These are phyloP conservation scores for Campylorhamphus procurvoides DNA, from an alignment of 2,113 vertebrate genomes.

Conservation along the genomic window DNA sequence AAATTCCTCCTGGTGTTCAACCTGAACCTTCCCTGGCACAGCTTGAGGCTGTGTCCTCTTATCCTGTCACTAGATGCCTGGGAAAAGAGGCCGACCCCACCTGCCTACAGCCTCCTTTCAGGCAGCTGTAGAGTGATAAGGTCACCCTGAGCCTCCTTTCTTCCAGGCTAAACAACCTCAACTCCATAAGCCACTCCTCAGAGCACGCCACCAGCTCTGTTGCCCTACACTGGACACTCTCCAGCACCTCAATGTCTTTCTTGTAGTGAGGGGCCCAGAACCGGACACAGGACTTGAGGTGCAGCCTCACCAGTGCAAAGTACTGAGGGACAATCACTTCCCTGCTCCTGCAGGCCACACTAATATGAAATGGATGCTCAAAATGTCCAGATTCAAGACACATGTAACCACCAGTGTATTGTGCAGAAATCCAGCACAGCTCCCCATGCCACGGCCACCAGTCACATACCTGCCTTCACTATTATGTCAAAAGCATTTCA, in stretches of 20 bases:
- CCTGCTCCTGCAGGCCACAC: not conserved
- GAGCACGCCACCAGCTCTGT: not conserved
- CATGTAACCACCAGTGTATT: fast-evolving
- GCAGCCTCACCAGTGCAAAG: not conserved
- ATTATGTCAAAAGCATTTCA: not conserved
- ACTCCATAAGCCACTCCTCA: not conserved
- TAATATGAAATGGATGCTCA: fast-evolving
- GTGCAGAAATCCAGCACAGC: not conserved
- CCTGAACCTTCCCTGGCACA: not conserved
- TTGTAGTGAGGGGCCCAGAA: not conserved
- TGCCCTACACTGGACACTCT: not conserved
- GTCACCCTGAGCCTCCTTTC: not conserved
- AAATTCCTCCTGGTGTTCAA: not conserved
- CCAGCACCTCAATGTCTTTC: not conserved
- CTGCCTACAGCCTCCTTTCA: not conserved
- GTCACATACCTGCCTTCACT: not conserved
- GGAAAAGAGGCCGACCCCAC: fast-evolving
- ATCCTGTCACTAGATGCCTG: fast-evolving
- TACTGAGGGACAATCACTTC: not conserved
- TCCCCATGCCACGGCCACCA: not conserved
- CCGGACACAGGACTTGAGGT: not conserved
- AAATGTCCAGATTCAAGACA: not conserved
- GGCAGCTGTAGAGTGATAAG: not conserved
- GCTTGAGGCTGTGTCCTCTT: not conserved
- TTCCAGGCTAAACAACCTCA: not conserved